Base-by-base conservation (phyloP, 2,888 invertebrate species). In the Eledone cirrhosa region DNA sequence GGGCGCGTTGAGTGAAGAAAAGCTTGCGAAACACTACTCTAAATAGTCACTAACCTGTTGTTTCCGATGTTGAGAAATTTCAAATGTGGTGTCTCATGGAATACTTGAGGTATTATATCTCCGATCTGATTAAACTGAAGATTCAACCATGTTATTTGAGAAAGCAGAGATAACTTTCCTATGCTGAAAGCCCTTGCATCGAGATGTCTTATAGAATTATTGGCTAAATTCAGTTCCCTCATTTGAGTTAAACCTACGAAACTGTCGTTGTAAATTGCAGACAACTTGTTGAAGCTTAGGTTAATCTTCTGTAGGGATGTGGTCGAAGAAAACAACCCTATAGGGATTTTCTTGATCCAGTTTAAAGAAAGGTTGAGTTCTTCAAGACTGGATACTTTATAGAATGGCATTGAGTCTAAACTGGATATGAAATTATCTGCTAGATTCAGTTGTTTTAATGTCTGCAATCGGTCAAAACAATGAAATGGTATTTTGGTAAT, bases 61-160 rank as follows among this genome's bases (percentile, higher is more conserved):
- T 85, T 83, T 74, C 85, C 86, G 48, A 87, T 47, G 77, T 86
- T 85, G 4, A 86, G 80, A 72, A 84, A 83, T 79, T 86, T 87
- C 33, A 86, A 74, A 79, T 86, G 86, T 2, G 85, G 84, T 22
- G 86, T 79, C 14, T 86, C 86, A 59, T 80, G 82, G 7, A 87
- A 79, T 27, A 83, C 84, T 22, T 82, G 81, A 1, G 83, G 81
- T 19, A 80, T 80, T 1, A 87, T 63, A 13, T 79, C 75, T 29
- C 80, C 81, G 19, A 87, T 80, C 33, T 84, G 63, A 80, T 87
- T 87, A 79, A 82, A 82, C 78, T 85, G 84, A 27, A 87, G 79
- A 78, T 83, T 85, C 1, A 87, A 79, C 84, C 85, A 85, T 3
- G 86, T 84, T 22, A 87, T 72, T 48, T 86, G 84, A 3, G 87